Base-by-base conservation (phyloP, 2,113 vertebrate species). In the Gnathonemus longibarbis region DNA sequence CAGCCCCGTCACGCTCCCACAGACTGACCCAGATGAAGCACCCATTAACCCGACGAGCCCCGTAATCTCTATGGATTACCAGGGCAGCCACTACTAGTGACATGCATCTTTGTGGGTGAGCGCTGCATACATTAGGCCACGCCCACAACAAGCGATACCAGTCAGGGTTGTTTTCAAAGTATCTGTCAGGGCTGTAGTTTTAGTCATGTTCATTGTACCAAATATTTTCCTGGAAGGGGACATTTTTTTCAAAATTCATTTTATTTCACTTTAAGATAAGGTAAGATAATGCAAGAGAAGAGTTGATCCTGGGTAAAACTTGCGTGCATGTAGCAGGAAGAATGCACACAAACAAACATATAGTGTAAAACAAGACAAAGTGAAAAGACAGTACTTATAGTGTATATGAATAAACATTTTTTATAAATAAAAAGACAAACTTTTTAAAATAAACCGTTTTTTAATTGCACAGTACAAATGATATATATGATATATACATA, bases 11-110 rank as follows among this genome's bases (percentile, higher is more conserved):
- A 86, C 91, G 48, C 89, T 90, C 90, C 91, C 92, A 92, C 90
- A 90, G 87, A 89, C 90, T 93, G 95, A 95, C 94, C 94, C 93
- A 94, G 89, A 95, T 95, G 94, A 93, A 92, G 90, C 91, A 92
- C 91, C 91, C 92, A 92, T 93, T 95, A 91, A 94, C 93, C 88
- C 21, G 88, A 90, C 92, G 88, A 94, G 92, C 90, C 91, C 88
- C 90, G 83, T 90, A 92, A 92, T 89, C 52, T 93, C 90, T 70
- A 15, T 90, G 92, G 91, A 92, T 94, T 92, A 94, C 83, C 35
- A 49, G 89, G 35, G 39, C 13, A 80, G 74, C 5, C 4, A 1
- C 90, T 90, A 90, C 91, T 92, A 92, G 92, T 90, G 92, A 91
- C 88, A 86, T 70, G 92, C 91, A 91, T 90, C 91, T 93, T 92